Percentiles rank a stretch among this genome's conserved stretches.
Conservation (phyloP, 37 sponge, comb jelly and placozoan species). For the Lycopodina hypogea region DNA sequence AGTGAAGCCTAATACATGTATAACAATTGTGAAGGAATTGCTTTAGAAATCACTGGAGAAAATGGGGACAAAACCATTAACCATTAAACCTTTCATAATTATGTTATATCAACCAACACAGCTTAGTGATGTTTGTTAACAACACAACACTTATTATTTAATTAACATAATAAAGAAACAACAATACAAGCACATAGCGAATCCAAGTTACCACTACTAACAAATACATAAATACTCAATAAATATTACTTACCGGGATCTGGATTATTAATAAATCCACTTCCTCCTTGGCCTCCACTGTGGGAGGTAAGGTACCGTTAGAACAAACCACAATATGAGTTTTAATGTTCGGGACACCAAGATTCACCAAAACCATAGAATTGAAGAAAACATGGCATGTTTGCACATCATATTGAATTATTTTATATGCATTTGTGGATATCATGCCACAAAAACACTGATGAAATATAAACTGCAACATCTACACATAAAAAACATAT, state of each 20-base stretch:
- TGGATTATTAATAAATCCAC: slow-evolving; percentile 28
- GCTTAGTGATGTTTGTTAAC: no score
- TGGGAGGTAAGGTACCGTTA: slow-evolving; percentile 11
- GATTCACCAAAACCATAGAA: slow-evolving; percentile 20
- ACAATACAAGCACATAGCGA: no score
- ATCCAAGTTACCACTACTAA: not conserved
- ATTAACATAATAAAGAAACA: no score
- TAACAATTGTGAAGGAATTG: no score
- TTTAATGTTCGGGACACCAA: slow-evolving; percentile 4
- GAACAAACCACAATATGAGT: not conserved
- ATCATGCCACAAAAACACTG: not conserved
- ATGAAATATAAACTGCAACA: not conserved
- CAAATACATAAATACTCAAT: not conserved
- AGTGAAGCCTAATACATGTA: no score
- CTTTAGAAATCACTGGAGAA: no score
- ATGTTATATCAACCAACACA: no score
- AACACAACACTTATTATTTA: no score
- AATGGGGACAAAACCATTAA: no score
- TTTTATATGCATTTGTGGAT: not conserved
- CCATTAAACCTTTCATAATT: no score
- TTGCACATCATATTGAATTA: slow-evolving; percentile 2
- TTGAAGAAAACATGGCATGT: slow-evolving; percentile 31
- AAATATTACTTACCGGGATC: slow-evolving; percentile 12
- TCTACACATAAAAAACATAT: not conserved
- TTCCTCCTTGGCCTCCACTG: slow-evolving; percentile 25